These are phyloP conservation scores for Apostichopus leukothele DNA, from an alignment of 53 echinoderm and acorn worm species.

Conservation along the genomic window DNA sequence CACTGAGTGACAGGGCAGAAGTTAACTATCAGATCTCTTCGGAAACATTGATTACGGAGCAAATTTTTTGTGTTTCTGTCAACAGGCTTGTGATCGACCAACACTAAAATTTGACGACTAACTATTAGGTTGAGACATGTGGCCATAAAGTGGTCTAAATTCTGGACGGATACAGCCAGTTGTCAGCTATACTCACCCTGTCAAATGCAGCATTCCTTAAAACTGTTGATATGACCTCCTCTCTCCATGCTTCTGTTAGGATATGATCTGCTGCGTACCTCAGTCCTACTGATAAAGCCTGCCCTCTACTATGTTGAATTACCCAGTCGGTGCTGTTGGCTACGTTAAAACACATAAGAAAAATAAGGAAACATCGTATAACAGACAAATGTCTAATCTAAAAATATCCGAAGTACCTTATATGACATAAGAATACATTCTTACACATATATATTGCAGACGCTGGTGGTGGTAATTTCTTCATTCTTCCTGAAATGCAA, in stretches of 20 bases:
- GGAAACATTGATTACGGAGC: no score
- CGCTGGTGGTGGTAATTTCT: no score
- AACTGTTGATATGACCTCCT: constrained; percentile 54
- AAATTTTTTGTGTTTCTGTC: no score
- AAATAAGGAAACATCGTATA: no score
- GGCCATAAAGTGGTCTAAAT: neutral
- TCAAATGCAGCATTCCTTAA: constrained; percentile 74
- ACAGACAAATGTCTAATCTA: no score
- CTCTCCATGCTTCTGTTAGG: constrained; percentile 42
- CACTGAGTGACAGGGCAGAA: no score
- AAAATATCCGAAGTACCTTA: no score
- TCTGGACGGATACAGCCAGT: neutral
- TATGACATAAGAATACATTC: no score
- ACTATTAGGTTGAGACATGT: neutral
- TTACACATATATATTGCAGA: no score
- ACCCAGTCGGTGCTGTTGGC: constrained; percentile 59
- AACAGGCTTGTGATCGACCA: neutral
- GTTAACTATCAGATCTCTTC: no score
- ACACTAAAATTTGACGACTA: neutral
- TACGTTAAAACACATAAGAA: no score
- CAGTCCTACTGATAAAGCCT: constrained; percentile 75
- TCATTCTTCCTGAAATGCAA: no score
- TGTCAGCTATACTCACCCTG: constrained; percentile 60
- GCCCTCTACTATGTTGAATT: constrained; percentile 73
- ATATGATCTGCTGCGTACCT: constrained; percentile 76